Percentiles rank a stretch among this genome's conserved stretches.
Conservation (phyloP, 30 jellyfish, hydroid and myxozoan genomes). For the Hydractinia echinata region DNA sequence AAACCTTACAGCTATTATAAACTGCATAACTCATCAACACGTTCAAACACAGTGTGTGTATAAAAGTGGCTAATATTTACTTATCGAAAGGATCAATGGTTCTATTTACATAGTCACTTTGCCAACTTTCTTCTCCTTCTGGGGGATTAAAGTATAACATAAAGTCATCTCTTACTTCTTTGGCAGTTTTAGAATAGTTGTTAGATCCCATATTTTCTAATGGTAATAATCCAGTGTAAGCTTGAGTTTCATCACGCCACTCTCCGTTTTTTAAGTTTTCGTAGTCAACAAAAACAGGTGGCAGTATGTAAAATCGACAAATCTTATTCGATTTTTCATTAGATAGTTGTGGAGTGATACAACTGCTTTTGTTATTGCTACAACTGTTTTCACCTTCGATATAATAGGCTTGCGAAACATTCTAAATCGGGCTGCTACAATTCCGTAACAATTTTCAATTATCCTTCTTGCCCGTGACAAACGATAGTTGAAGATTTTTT, state of each 20-base stretch:
- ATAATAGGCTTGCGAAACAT: background rate
- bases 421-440: slow-evolving; percentile 4
- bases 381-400: background rate
- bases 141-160: slow-evolving; percentile 33
- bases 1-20: background rate
- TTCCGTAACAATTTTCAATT: background rate
- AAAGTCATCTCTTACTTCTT: slow-evolving; percentile 37
- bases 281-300: too few relatives aligned
- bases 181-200: slow-evolving; percentile 27
- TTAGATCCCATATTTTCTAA: slow-evolving; percentile 23
- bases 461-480: too few relatives aligned
- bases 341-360: background rate
- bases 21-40: background rate
- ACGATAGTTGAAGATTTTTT: too few relatives aligned
- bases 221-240: slow-evolving; percentile 31
- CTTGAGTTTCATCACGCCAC: slow-evolving; percentile 26
- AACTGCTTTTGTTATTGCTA: background rate
- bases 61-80: background rate
- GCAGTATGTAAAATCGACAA: background rate
- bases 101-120: too few relatives aligned
- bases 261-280: too few relatives aligned
- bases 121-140: slow-evolving; percentile 44
- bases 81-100: slow-evolving; percentile 7
- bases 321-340: background rate
- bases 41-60: background rate